phyloP scores from a whole-genome alignment of 2,888 invertebrate species.

The Coenonympha glycerion region DNA sequence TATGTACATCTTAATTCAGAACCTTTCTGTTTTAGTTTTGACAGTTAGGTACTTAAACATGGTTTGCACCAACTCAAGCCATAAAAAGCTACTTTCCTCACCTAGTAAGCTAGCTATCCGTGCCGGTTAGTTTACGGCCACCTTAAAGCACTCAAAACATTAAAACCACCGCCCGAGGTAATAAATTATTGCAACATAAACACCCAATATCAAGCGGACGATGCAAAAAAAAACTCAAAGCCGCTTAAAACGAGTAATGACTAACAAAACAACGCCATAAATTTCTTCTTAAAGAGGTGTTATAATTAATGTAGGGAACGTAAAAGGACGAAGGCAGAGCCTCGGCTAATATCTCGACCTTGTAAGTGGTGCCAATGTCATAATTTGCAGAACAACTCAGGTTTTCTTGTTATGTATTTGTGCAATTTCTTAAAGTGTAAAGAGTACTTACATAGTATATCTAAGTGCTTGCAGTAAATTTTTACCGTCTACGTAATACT shows the following conservation, averaged over 20 bases:
- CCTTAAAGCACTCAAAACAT: slow-evolving; percentile 47
- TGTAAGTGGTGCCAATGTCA: slow-evolving; percentile 58
- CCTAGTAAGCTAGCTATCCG: neutral
- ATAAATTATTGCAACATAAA: slow-evolving; percentile 69
- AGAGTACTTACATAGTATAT: too few species aligned
- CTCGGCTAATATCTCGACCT: slow-evolving; percentile 56
- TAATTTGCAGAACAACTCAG: slow-evolving; percentile 49
- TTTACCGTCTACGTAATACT: too few species aligned
- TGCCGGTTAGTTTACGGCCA: slow-evolving; percentile 6
- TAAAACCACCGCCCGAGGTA: slow-evolving; percentile 56
- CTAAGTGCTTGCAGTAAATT: too few species aligned
- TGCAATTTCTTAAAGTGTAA: too few species aligned
- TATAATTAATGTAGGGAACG: slow-evolving; percentile 69
- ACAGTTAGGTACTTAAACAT: too few species aligned
- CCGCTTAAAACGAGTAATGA: slow-evolving; percentile 50
- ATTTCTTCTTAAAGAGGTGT: slow-evolving; percentile 73
- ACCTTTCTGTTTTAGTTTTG: too few species aligned
- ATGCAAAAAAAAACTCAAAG: slow-evolving; percentile 37
- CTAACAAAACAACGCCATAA: slow-evolving; percentile 66
- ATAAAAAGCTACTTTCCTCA: neutral
- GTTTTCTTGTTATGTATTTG: too few species aligned
- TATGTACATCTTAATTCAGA: too few species aligned
- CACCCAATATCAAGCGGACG: slow-evolving; percentile 51
- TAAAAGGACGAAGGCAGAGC: slow-evolving; percentile 62
- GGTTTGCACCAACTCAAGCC: too few species aligned